Conservation (phyloP, 1,140 invertebrate species). For the Hylaeus anthracinus region DNA sequence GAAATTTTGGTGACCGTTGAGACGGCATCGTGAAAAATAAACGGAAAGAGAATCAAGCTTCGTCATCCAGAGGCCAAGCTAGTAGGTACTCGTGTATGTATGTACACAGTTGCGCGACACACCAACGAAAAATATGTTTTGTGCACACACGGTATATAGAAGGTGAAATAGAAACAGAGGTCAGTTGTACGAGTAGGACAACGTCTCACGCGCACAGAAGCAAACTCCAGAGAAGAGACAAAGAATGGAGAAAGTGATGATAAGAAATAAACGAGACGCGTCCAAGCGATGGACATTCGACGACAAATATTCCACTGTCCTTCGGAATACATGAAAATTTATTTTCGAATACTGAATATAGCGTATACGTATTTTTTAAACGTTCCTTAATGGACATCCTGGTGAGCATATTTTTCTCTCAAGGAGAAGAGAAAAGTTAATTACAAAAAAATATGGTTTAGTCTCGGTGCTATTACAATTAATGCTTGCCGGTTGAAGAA, state of each 20-base stretch:
- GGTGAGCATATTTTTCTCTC: too few relatives aligned
- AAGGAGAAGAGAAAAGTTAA: too few relatives aligned
- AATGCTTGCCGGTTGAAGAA: too few relatives aligned
- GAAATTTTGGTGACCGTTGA: background rate
- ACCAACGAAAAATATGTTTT: background rate
- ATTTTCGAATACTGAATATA: too few relatives aligned
- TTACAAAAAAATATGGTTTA: too few relatives aligned
- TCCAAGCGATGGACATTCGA: slow-evolving; percentile 9
- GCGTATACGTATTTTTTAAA: too few relatives aligned
- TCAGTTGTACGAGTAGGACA: background rate
- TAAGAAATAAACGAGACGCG: background rate
- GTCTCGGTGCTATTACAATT: too few relatives aligned
- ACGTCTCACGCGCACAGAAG: background rate
- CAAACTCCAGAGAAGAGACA: background rate
- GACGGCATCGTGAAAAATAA: background rate
- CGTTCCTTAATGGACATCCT: too few relatives aligned
- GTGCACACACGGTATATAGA: slow-evolving; percentile 1
- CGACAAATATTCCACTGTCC: too few relatives aligned
- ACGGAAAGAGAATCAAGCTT: slow-evolving; percentile 5
- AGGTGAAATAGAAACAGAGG: background rate
- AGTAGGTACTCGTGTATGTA: background rate
- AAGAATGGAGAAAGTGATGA: background rate
- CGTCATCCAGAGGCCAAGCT: slow-evolving; percentile 26
- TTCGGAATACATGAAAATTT: too few relatives aligned
- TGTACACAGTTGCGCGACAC: background rate